Evolutionary conservation across 2,113 vertebrate species (phyloP).

Genomic region (Brachypteracias leptosomus): DNA sequence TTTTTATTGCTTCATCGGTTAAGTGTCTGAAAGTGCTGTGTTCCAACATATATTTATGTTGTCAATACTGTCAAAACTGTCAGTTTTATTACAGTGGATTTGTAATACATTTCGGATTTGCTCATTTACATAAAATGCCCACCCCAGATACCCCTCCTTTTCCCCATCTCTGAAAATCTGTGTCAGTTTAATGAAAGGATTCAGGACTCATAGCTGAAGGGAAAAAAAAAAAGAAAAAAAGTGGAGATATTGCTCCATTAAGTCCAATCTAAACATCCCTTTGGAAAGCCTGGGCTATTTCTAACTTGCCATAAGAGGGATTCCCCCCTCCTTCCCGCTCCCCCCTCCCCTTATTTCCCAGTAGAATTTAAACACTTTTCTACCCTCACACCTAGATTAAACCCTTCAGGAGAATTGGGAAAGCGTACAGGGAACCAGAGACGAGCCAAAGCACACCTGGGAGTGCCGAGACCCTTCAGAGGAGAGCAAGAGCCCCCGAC

Average conservation of each 20-base stretch:
- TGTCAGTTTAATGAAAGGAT: slow-evolving; percentile 73
- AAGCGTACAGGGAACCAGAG: background rate
- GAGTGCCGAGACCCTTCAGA: background rate
- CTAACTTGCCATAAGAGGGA: slow-evolving; percentile 48
- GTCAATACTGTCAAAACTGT: slow-evolving; percentile 84
- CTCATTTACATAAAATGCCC: slow-evolving; percentile 81
- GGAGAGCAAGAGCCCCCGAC: background rate
- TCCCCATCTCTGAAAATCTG: slow-evolving; percentile 58
- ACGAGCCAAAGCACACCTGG: background rate
- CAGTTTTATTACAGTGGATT: slow-evolving; percentile 78
- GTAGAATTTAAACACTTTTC: slow-evolving; percentile 7
- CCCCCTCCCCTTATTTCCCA: background rate
- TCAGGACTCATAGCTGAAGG: slow-evolving; percentile 25
- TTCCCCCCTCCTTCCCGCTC: background rate
- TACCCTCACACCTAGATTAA: background rate
- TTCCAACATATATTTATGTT: slow-evolving; percentile 83
- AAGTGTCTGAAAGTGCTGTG: slow-evolving; percentile 82
- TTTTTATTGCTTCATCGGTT: slow-evolving; percentile 83
- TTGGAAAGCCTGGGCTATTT: slow-evolving; percentile 53
- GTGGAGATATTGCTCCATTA: slow-evolving; percentile 31
- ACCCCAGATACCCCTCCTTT: slow-evolving; percentile 66
- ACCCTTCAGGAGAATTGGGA: background rate
- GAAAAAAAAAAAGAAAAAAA: background rate
- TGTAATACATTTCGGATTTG: slow-evolving; percentile 78
- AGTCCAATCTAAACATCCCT: slow-evolving; percentile 44